Percentiles rank a stretch among this genome's conserved stretches.
phyloP scores from a whole-genome alignment of 2,113 vertebrate species.

The Notothenia rossii region DNA sequence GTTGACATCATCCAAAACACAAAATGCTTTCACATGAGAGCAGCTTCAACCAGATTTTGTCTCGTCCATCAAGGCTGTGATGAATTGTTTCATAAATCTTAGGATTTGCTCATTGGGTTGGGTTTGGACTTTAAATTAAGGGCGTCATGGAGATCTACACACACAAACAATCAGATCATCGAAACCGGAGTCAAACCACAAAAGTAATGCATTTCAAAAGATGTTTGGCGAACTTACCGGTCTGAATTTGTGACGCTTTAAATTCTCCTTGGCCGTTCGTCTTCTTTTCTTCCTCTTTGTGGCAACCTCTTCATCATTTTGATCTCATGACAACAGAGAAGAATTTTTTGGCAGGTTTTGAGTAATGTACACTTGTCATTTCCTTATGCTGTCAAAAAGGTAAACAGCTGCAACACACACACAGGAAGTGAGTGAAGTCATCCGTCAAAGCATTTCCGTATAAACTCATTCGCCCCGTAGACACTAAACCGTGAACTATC shows the following conservation, averaged over 20 bases:
- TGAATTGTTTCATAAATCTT: not conserved
- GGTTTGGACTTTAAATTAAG: not conserved
- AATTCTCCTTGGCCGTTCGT: not conserved
- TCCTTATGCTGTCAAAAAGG: not conserved
- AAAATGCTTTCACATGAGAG: slow-evolving; percentile 14
- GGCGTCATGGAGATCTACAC: not conserved
- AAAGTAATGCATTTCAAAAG: too few relatives aligned
- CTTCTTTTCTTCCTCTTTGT: not conserved
- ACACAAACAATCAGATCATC: not conserved
- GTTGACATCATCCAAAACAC: slow-evolving; percentile 3
- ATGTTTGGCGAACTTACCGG: not conserved
- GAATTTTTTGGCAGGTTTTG: not conserved
- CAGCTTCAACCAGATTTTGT: not conserved
- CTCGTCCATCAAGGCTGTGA: slow-evolving; percentile 20
- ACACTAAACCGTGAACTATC: slow-evolving; percentile 5
- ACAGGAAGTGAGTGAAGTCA: slow-evolving; percentile 70
- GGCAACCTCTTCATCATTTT: not conserved
- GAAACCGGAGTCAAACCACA: not conserved
- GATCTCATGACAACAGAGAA: not conserved
- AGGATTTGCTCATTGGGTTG: not conserved
- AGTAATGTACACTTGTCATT: not conserved
- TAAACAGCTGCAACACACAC: not conserved
- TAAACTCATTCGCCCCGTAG: slow-evolving; percentile 38
- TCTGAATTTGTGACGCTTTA: not conserved
- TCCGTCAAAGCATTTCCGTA: slow-evolving; percentile 55